Conservation (phyloP, 2,888 invertebrate genomes). For the Anaspis maculata region DNA sequence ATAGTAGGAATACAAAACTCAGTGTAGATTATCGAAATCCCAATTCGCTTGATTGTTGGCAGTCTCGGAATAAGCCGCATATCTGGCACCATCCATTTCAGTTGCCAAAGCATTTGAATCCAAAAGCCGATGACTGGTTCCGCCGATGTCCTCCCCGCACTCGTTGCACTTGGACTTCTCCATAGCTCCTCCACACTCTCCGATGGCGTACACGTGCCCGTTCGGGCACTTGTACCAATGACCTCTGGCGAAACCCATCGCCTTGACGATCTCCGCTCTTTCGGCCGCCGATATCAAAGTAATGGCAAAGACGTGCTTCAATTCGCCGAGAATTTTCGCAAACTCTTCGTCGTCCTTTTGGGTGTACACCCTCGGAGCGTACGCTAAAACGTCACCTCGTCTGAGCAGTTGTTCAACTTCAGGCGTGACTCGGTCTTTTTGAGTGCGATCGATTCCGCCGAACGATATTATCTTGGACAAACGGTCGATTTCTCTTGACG, state of each 20-base stretch:
- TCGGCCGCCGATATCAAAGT: conserved; percentile 41
- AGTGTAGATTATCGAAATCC: no score
- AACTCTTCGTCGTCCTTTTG: conserved; percentile 1
- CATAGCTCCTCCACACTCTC: conserved; percentile 60
- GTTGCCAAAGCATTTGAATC: conserved; percentile 43
- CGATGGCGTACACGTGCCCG: conserved; percentile 59
- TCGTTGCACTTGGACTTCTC: conserved; percentile 46
- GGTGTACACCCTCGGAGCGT: no score
- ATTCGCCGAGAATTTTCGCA: conserved; percentile 1
- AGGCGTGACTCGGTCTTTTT: no score
- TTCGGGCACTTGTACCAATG: conserved; percentile 68
- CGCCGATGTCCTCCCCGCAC: conserved; percentile 52
- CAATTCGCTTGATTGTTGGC: no score
- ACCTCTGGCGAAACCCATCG: conserved; percentile 49
- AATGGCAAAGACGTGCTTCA: conserved; percentile 3
- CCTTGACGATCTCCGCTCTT: conserved; percentile 47
- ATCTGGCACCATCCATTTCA: conserved; percentile 48
- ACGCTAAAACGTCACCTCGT: no score
- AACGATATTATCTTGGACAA: no score
- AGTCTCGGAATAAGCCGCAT: conserved; percentile 45
- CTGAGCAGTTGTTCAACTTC: no score
- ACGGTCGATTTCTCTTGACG: conserved; percentile 26
- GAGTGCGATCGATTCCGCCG: no score
- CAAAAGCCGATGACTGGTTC: conserved; percentile 42
- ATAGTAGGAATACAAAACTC: no score